Evolutionary conservation across 2,888 invertebrate species (phyloP).

Genomic region (Monopis laevigella): DNA sequence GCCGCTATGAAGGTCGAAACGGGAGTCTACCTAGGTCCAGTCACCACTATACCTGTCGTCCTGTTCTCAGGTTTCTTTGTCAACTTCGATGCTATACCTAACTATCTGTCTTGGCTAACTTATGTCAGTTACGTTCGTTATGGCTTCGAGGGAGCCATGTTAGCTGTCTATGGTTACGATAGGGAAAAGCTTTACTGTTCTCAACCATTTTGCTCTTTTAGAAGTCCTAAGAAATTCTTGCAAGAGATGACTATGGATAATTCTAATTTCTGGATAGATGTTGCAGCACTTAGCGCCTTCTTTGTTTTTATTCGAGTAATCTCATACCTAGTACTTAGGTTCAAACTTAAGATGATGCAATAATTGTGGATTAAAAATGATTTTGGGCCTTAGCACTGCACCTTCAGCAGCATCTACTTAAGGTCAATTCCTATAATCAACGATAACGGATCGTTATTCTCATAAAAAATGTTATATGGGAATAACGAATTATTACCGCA

Average conservation of each 20-base stretch:
- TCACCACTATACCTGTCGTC: constrained; percentile 90
- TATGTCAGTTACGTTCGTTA: constrained; percentile 92
- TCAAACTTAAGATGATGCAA: constrained; percentile 74
- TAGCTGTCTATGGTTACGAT: constrained; percentile 89
- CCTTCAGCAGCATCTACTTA: too few species aligned
- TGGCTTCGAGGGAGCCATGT: constrained; percentile 92
- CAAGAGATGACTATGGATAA: constrained; percentile 86
- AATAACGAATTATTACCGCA: too few species aligned
- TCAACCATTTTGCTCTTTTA: constrained; percentile 84
- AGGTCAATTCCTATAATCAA: too few species aligned
- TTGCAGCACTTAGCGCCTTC: constrained; percentile 80
- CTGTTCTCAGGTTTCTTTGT: constrained; percentile 96
- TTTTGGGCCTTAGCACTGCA: too few species aligned
- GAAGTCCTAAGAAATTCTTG: constrained; percentile 82
- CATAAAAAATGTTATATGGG: too few species aligned
- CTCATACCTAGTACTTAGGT: constrained; percentile 84
- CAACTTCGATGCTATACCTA: constrained; percentile 89
- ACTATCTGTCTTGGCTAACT: constrained; percentile 88
- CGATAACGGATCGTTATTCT: too few species aligned
- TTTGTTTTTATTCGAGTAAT: constrained; percentile 81
- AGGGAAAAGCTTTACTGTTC: constrained; percentile 85
- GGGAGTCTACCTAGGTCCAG: constrained; percentile 83
- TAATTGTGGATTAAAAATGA: too few species aligned
- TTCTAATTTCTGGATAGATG: constrained; percentile 84
- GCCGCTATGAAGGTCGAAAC: constrained; percentile 90